Conservation (phyloP, 2,113 vertebrate species). For the Chrysochloris asiatica region DNA sequence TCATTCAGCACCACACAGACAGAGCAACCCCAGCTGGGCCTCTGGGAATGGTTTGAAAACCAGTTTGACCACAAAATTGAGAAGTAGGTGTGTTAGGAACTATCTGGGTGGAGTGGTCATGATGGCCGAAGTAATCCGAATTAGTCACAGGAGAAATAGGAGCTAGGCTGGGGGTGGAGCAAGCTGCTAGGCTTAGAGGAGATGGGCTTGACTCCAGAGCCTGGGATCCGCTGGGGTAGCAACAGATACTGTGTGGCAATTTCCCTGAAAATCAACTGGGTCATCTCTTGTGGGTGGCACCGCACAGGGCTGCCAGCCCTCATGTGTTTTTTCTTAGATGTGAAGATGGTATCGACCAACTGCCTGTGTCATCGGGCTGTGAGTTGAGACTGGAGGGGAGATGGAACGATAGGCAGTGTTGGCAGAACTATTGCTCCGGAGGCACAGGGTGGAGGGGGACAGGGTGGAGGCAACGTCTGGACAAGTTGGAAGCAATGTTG, state of each 20-base stretch:
- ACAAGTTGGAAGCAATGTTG: background rate
- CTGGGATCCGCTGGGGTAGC: background rate
- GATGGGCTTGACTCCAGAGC: background rate
- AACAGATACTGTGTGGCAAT: slow-evolving; percentile 33
- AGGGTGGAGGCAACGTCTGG: background rate
- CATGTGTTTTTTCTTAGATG: background rate
- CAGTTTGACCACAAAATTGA: slow-evolving; percentile 8
- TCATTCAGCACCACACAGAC: background rate
- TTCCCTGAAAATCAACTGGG: slow-evolving; percentile 64
- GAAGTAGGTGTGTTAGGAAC: slow-evolving; percentile 8
- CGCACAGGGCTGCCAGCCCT: background rate
- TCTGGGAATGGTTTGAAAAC: slow-evolving; percentile 20
- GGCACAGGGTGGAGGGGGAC: background rate
- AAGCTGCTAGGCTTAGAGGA: background rate
- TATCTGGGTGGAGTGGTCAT: slow-evolving; percentile 8
- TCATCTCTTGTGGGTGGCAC: slow-evolving; percentile 70
- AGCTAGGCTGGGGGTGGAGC: slow-evolving; percentile 10
- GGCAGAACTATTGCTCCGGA: background rate
- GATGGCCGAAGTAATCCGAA: background rate
- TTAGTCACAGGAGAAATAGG: slow-evolving; percentile 45
- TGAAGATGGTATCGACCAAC: slow-evolving; percentile 56
- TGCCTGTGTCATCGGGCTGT: slow-evolving; percentile 30
- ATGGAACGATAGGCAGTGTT: background rate
- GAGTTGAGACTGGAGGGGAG: slow-evolving; percentile 17
- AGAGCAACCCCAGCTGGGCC: background rate